Percentiles rank a stretch among this genome's conserved stretches.
These are phyloP conservation scores for Triplophysa tibetana DNA, from an alignment of 2,113 vertebrate species.

Conservation along the genomic window DNA sequence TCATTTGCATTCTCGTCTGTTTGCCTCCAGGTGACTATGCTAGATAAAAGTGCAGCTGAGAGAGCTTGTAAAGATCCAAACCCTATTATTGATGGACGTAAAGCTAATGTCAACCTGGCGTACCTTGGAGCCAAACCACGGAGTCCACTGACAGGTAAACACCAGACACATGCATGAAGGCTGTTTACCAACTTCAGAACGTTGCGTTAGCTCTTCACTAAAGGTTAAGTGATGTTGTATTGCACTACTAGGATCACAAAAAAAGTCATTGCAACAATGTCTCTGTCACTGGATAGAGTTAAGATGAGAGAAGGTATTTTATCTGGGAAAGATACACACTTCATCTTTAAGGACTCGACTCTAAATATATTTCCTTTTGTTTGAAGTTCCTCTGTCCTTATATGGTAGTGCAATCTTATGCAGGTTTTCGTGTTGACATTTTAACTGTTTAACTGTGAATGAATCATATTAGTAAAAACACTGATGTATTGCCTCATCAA, in stretches of 20 bases:
- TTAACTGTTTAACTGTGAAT: not conserved
- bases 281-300: too few species aligned
- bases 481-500: not conserved
- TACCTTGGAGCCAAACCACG: slow-evolving; percentile 94
- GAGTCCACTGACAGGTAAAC: slow-evolving; percentile 86
- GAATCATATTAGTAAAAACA: not conserved
- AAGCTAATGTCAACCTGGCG: slow-evolving; percentile 94
- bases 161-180: not conserved
- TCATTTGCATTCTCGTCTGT: slow-evolving; percentile 1
- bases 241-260: too few species aligned
- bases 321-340: not conserved
- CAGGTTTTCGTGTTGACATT: not conserved
- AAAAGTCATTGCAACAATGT: too few species aligned
- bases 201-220: too few species aligned
- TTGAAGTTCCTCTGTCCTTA: not conserved
- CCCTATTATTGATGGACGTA: slow-evolving; percentile 94
- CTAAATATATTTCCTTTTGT: not conserved
- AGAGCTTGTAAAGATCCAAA: slow-evolving; percentile 93
- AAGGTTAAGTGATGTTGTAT: too few species aligned
- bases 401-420: not conserved
- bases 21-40: slow-evolving; percentile 88
- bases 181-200: too few species aligned
- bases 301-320: too few species aligned
- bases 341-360: not conserved
- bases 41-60: slow-evolving; percentile 86